A percentile compares a stretch with the other conserved stretches of the same genome.
These are phyloP conservation scores for Cataglyphis altisquamis DNA, from an alignment of 2,888 invertebrate genomes.

Conservation along the genomic window DNA sequence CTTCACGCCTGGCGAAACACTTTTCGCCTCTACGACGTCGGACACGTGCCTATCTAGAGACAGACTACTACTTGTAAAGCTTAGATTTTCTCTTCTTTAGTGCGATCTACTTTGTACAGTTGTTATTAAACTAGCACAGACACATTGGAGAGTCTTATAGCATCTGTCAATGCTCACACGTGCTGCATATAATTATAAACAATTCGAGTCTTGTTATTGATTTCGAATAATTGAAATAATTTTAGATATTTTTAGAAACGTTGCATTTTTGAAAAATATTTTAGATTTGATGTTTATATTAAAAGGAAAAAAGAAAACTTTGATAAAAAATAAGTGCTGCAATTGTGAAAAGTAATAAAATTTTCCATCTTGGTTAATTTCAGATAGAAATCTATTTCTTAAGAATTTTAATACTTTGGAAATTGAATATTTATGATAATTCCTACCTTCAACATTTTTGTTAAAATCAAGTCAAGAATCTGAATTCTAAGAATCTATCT, in stretches of 20 bases:
- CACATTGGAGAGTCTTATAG: background rate
- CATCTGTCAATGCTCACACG: background rate
- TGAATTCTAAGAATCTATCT: background rate
- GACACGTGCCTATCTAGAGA: slow-evolving; percentile 30
- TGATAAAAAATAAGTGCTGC: background rate
- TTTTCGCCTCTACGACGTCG: slow-evolving; percentile 35
- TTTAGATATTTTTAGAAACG: background rate
- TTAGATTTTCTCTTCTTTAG: background rate
- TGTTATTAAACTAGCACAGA: slow-evolving; percentile 9
- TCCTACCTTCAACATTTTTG: background rate
- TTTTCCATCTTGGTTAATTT: background rate
- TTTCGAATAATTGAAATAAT: background rate
- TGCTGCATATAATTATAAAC: background rate
- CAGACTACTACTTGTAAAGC: background rate
- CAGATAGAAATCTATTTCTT: background rate
- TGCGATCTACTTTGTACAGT: background rate
- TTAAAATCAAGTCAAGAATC: background rate
- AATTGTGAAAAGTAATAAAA: background rate
- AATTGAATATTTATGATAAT: background rate
- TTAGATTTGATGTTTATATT: background rate
- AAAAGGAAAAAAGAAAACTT: background rate
- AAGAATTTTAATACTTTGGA: background rate
- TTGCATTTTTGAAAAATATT: background rate
- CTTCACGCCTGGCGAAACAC: slow-evolving; percentile 35
- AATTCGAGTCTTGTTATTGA: background rate